Evolutionary conservation across 2,113 vertebrate genomes (phyloP), one percentile per base, ranked within the genome.

Genomic region (Erpornis zantholeuca): DNA sequence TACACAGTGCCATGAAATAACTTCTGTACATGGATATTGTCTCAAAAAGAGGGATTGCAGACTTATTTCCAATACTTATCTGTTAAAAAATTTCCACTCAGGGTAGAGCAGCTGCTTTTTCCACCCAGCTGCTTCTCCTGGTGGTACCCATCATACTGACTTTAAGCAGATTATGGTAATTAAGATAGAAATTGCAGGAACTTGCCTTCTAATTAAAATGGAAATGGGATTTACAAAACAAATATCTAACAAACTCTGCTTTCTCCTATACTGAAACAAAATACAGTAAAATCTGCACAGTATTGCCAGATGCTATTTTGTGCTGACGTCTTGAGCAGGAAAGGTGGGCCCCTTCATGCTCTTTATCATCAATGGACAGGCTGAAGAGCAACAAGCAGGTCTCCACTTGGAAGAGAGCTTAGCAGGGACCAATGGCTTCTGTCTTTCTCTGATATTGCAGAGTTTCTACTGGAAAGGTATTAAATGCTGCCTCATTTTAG

Each of bases 171-270:
- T 97, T 95, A 97, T 77, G 69, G 57, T 92, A 97, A 96, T 97
- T 97, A 97, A 82, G 83, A 96, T 59, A 73, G 78, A 97, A 96
- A 96, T 94, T 94, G 90, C 94, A 97, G 95, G 97, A 97, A 96
- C 90, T 96, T 97, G 91, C 82, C 28, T 93, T 91, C 96, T 96
- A 96, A 97, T 97, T 96, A 95, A 95, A 97, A 96, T 96, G 93
- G 92, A 97, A 97, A 97, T 96, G 60, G 77, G 95, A 97, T 96
- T 97, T 97, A 79, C 44, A 80, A 94, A 96, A 94, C 77, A 96
- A 97, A 97, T 95, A 95, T 82, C 75, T 69, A 86, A 88, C 69
- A 94, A 96, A 94, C 28, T 73, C 40, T 77, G 52, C 49, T 95
- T 96, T 95, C 61, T 92, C 19, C 24, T 54, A 14, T 42, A 89